Evolutionary conservation across 2,797 vertebrate species (phyloP), one percentile per base, ranked within the genome.

Genomic region (Mionectes olivaceus): DNA sequence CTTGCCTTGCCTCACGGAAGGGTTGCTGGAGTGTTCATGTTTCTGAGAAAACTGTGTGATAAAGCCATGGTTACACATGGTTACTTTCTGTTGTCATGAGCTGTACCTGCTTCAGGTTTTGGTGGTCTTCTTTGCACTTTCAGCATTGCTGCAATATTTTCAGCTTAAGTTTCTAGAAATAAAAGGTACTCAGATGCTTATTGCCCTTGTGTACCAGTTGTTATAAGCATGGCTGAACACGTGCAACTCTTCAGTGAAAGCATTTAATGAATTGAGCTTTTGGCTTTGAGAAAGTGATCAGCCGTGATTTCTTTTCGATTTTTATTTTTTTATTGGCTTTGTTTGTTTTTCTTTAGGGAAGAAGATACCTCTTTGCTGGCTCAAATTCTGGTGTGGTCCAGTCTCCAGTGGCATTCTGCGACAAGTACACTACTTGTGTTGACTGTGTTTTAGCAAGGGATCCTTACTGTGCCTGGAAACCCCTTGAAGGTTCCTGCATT

Each of bases 391-490:
- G 98, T 1, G 98, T 99, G 28, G 98, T 99, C 68, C 99, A 99
- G 97, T 98, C 98, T 15, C 98, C 99, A 1, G 97, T 99, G 63
- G 99, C 99, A 19, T 99, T 99, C 97, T 99, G 99, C 56, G 94
- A 98, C 70, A 99, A 98, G 91, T 99, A 99, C 21, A 84, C 68
- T 32, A 98, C 98, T 77, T 99, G 99, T 13, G 95, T 94, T 19
- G 99, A 99, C 96, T 99, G 99, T 32, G 71, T 99, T 93, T 96
- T 99, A 82, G 98, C 99, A 12, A 98, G 99, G 64, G 99, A 99
- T 97, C 99, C 99, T 13, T 99, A 99, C 91, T 99, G 99, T 37
- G 99, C 99, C 86, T 99, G 99, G 99, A 98, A 98, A 97, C 95
- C 95, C 0, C 89, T 52, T 13, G 23, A 93, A 17, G 74, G 96